Conservation (phyloP, 2,888 invertebrate species). For the Onchidella celtica region DNA sequence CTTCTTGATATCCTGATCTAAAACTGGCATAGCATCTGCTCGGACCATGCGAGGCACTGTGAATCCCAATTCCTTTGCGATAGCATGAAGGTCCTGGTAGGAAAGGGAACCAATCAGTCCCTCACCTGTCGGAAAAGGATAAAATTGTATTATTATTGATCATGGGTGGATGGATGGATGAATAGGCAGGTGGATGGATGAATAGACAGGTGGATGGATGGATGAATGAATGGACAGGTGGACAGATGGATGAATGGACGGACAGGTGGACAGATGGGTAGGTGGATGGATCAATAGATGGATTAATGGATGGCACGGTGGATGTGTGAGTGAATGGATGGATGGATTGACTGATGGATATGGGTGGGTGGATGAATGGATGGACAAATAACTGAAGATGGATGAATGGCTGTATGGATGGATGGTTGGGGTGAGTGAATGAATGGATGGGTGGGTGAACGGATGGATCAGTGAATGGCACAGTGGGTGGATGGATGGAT, state of each 20-base stretch:
- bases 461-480: neutral
- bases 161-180: neutral
- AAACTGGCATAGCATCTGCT: slow-evolving; percentile 40
- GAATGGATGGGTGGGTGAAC: no score
- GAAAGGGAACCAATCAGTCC: slow-evolving; percentile 72
- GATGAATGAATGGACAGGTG: neutral
- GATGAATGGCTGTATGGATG: no score
- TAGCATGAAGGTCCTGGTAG: slow-evolving; percentile 66
- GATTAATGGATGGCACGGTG: neutral
- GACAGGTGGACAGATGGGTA: neutral
- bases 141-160: no score
- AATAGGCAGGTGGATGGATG: neutral
- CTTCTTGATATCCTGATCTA: slow-evolving; percentile 3
- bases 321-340: slow-evolving; percentile 38
- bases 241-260: neutral
- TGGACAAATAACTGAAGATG: no score
- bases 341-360: no score
- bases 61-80: slow-evolving; percentile 70
- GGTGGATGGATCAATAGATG: neutral
- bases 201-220: neutral
- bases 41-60: slow-evolving; percentile 65
- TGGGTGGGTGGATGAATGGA: no score
- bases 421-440: no score
- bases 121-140: slow-evolving; percentile 61
- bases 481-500: neutral